Evolutionary conservation across 2,888 invertebrate species (phyloP).

Genomic region (Mimumesa dahlbomi): DNA sequence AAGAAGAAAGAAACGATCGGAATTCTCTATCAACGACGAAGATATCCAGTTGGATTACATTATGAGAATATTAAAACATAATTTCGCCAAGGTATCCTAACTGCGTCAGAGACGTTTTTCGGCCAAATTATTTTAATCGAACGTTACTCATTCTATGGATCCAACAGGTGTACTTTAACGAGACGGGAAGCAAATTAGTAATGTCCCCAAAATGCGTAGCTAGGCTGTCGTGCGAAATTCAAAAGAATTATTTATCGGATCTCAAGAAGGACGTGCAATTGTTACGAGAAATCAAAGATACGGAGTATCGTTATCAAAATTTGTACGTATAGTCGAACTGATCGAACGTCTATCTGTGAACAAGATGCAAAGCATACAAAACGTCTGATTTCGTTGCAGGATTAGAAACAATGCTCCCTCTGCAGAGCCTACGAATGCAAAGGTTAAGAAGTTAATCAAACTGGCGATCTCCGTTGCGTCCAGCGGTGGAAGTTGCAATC

Average conservation of each 20-base stretch:
- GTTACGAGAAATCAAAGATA: conserved; percentile 39
- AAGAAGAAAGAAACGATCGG: conserved; percentile 81
- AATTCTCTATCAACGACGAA: conserved; percentile 30
- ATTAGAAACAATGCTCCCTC: conserved; percentile 69
- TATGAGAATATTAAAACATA: conserved; percentile 61
- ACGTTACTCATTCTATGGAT: neutral
- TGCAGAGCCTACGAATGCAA: conserved; percentile 61
- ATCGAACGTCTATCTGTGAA: too few relatives aligned
- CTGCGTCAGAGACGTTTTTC: neutral
- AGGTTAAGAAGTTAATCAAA: conserved; percentile 70
- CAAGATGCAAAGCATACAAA: neutral
- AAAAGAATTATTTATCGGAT: conserved; percentile 71
- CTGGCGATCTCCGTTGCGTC: conserved; percentile 68
- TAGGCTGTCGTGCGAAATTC: conserved; percentile 75
- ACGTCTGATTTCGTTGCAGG: conserved; percentile 61
- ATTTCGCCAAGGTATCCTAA: conserved; percentile 63
- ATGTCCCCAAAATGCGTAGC: conserved; percentile 74
- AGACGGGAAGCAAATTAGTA: conserved; percentile 21
- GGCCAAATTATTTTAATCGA: neutral
- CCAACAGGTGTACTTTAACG: conserved; percentile 20
- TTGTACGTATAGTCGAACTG: conserved; percentile 63
- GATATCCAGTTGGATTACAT: conserved; percentile 58
- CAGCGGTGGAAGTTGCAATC: conserved; percentile 57
- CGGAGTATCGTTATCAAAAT: conserved; percentile 68
- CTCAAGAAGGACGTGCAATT: conserved; percentile 58